Evolutionary conservation across 2,113 vertebrate species (phyloP), one percentile per base, ranked within the genome.

Genomic region (Hippocampus zosterae): DNA sequence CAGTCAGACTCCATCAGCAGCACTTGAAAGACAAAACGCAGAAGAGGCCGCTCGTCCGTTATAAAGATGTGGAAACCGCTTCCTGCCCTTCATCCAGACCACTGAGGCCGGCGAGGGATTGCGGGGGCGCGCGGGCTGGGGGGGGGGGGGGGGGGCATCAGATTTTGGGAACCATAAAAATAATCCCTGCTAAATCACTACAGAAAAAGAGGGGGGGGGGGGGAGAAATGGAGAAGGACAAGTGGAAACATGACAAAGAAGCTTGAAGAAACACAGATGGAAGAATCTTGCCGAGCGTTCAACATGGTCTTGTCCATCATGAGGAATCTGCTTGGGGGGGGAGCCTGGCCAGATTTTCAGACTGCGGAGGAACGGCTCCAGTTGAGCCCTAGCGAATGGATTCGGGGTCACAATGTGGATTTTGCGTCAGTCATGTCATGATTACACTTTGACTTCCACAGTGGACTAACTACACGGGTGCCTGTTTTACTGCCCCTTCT

Each of bases 51-150:
- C 33, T 37, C 27, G 57, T 33, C 27, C 57, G 5, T 60, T 60
- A 33, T 60, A 33, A 60, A 60, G 80, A 87, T 84, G 82, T 75
- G 70, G 81, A 88, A 88, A 84, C 76, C 87, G 83, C 73, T 75
- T 85, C 80, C 78, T 80, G 29, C 69, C 65, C 83, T 84, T 69
- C 68, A 76, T 73, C 73, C 55, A 19, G 40, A 70, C 62, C 52
- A 57, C 60, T 61, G 23, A 44, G 76, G 65, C 23, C n/a, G 23
- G 23, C 29, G 25, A 16, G 10, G 40, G 46, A 25, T 12, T 12
- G 13, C 11, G 44, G 41, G 25, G 62, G 68, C 57, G 25, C 8
- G 21, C 21, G 44, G 12, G 50, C n/a, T 19, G 21, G 3, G 46
- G 46, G 16, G 46, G 23, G 44, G 13, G 50, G 55, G 55, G 27